Evolutionary conservation across 1,140 invertebrate species (phyloP), one percentile per base, ranked within the genome.

Genomic region (Drosophila santomea): DNA sequence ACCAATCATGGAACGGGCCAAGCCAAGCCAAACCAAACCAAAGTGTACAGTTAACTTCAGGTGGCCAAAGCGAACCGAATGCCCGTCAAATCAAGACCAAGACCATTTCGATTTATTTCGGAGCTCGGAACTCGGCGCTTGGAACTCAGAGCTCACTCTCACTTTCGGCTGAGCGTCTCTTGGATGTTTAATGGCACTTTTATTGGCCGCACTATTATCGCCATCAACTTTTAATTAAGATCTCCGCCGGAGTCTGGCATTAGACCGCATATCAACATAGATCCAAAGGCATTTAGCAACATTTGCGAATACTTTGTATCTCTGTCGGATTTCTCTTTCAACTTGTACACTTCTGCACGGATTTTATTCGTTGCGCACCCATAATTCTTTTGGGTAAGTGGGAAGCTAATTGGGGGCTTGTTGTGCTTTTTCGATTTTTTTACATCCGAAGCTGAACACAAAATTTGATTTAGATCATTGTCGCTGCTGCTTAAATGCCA

Each of bases 331-430:
- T 76, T 76, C 61, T 39, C 50, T 58, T 58, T 57, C 50, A 50
- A 39, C 52, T 32, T 32, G 32, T 32, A 32, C 6, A 32, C 32
- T 71, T 71, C 66, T 71, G 36, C 47, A 36, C n/a, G 10, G 43
- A 61, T 41, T 48, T 48, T 45, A 41, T 51, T 60, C 61, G 52
- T 23, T 57, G 74, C 78, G 64, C 82, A 82, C 83, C 84, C 84
- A 83, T 80, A 89, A 88, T 88, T 88, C 84, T 88, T 76, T 52
- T 67, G 84, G 80, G 84, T 89, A 89, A 89, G 80, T 84, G 89
- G 84, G 84, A 63, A 89, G 84, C 84, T 89, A 89, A 89, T 89
- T 89, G 84, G 80, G 63, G 55, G 80, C 84, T 89, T 77, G 76
- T 77, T 77, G 76, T 56, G 64, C 60, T 47, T 64, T 44, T 44